Conservation (phyloP, 2,113 vertebrate species). For the Polyodon spathula region DNA sequence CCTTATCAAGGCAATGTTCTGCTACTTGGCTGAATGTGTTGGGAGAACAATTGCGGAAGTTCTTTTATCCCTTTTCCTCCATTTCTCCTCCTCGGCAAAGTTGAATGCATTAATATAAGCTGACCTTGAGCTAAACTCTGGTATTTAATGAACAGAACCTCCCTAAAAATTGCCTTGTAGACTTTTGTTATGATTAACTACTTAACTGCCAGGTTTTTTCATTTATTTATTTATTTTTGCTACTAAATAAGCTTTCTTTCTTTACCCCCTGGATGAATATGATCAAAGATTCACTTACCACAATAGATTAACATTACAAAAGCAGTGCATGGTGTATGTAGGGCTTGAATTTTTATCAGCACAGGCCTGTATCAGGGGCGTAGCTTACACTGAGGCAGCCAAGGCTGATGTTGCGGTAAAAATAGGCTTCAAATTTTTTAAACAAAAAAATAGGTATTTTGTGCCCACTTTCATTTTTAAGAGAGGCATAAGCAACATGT, state of each 20-base stretch:
- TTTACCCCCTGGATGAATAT: conserved; percentile 63
- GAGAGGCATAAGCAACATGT: no score
- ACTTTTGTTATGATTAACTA: conserved; percentile 34
- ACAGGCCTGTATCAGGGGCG: conserved; percentile 29
- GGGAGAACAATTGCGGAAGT: conserved; percentile 47
- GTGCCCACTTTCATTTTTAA: no score
- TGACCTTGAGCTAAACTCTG: conserved; percentile 51
- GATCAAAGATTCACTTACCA: conserved; percentile 83
- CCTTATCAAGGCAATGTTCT: conserved; percentile 40
- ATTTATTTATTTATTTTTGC: conserved; percentile 37
- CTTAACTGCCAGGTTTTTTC: conserved; percentile 27
- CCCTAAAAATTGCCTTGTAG: conserved; percentile 25
- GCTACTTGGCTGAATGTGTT: conserved; percentile 35
- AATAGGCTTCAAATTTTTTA: background rate
- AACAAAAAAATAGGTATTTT: background rate
- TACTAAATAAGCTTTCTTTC: conserved; percentile 68
- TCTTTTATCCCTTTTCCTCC: conserved; percentile 56
- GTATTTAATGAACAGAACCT: conserved; percentile 38
- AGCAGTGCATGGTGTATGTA: conserved; percentile 53
- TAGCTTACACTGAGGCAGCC: background rate
- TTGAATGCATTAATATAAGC: conserved; percentile 35
- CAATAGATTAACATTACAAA: conserved; percentile 78
- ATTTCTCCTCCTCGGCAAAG: conserved; percentile 42
- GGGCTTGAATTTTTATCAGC: conserved; percentile 56
- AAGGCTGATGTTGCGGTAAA: conserved; percentile 4